A percentile compares a stretch with the other conserved stretches of the same genome.
Conservation (phyloP, 2,113 vertebrate species). For the Leucopsar rothschildi region DNA sequence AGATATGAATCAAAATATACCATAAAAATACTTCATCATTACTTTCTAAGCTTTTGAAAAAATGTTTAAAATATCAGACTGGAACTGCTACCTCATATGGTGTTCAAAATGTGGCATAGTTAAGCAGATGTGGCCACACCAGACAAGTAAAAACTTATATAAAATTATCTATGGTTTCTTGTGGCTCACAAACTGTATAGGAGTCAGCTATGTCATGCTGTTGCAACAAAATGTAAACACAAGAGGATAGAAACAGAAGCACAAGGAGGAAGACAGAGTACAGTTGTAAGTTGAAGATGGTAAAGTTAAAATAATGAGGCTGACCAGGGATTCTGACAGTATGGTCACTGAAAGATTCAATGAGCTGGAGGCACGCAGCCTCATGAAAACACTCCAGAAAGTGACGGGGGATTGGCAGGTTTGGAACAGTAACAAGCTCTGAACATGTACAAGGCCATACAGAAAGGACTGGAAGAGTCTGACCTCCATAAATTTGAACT, state of each 20-base stretch:
- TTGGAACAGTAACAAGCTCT: background rate
- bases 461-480: background rate
- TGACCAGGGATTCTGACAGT: background rate
- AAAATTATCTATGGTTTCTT: background rate
- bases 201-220: background rate
- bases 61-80: background rate
- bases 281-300: background rate
- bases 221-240: background rate
- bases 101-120: background rate
- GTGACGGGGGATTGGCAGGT: accelerated
- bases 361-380: background rate
- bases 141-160: background rate
- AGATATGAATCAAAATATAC: background rate
- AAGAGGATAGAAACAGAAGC: background rate
- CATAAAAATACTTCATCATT: background rate
- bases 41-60: background rate
- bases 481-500: background rate
- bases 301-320: background rate
- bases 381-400: background rate
- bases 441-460: background rate
- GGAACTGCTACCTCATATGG: background rate
- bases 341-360: background rate
- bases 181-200: background rate
- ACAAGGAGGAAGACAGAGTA: background rate
- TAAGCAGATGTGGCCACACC: background rate